Conservation (phyloP, 2,888 invertebrate genomes). For the Anaspis maculata region DNA sequence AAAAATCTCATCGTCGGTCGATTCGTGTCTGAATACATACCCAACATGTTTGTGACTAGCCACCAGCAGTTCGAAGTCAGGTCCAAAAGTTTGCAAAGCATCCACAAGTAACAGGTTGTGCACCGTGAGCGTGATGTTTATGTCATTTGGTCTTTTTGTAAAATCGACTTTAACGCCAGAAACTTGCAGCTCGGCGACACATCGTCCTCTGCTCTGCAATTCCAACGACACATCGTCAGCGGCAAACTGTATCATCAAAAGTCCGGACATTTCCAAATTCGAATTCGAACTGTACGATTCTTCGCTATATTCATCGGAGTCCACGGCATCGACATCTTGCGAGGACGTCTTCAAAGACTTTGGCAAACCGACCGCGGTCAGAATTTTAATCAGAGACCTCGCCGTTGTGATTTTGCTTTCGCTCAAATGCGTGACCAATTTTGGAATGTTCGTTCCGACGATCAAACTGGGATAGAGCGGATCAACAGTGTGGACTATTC, state of each 20-base stretch:
- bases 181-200: constrained; percentile 89
- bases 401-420: constrained; percentile 77
- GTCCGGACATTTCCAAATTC: constrained; percentile 49
- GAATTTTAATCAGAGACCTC: constrained; percentile 46
- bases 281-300: constrained; percentile 45
- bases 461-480: constrained; percentile 81
- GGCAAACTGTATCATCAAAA: constrained; percentile 77
- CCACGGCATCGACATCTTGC: constrained; percentile 23
- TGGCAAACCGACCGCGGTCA: constrained; percentile 39
- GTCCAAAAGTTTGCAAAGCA: constrained; percentile 90
- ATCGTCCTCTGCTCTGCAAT: constrained; percentile 77
- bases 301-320: constrained; percentile 29
- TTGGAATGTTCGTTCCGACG: constrained; percentile 77
- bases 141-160: constrained; percentile 65
- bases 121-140: constrained; percentile 74
- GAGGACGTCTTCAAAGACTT: constrained; percentile 40
- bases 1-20: not conserved
- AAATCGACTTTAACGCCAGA: constrained; percentile 74
- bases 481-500: constrained; percentile 74
- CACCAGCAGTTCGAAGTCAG: constrained; percentile 88
- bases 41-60: constrained; percentile 93
- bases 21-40: no score
- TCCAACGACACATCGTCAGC: constrained; percentile 82
- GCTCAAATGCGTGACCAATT: constrained; percentile 81
- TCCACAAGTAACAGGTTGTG: constrained; percentile 89